phyloP scores from a whole-genome alignment of 2,113 vertebrate species.

The Micromys minutus region DNA sequence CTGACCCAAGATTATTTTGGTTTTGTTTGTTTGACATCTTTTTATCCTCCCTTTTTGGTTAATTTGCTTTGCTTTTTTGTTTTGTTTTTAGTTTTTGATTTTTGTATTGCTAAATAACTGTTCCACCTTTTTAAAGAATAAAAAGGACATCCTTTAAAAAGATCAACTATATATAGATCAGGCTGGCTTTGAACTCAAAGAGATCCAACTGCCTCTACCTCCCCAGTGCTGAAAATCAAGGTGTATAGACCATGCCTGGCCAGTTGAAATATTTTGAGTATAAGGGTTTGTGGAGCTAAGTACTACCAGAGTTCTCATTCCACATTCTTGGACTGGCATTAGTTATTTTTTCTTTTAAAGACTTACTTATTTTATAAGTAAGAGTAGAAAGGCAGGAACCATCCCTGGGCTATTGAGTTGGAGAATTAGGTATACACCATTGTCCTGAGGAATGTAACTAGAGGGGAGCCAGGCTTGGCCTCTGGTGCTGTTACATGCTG shows the following conservation, averaged over 20 bases:
- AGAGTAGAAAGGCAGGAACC: background rate
- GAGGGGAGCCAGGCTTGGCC: background rate
- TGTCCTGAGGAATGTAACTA: constrained; percentile 29
- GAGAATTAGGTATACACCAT: background rate
- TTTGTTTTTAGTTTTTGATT: background rate
- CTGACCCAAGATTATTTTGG: background rate
- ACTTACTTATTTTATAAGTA: too few relatives aligned
- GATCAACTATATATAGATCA: background rate
- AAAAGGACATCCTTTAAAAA: too few relatives aligned
- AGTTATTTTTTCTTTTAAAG: too few relatives aligned
- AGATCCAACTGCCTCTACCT: background rate
- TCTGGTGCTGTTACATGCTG: background rate
- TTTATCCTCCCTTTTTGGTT: constrained; percentile 7
- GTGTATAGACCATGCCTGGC: background rate
- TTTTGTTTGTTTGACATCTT: background rate
- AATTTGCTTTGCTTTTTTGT: background rate
- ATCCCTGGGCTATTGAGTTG: background rate
- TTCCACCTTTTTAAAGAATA: background rate
- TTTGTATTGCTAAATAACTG: constrained; percentile 2
- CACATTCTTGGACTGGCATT: background rate
- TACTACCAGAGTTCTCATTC: background rate
- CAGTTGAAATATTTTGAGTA: background rate
- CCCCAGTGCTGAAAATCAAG: background rate
- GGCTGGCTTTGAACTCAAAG: background rate
- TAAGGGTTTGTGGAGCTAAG: constrained; percentile 19